Conservation (phyloP, 2,797 vertebrate genomes). For the Microctenopoma steveboyesi region DNA sequence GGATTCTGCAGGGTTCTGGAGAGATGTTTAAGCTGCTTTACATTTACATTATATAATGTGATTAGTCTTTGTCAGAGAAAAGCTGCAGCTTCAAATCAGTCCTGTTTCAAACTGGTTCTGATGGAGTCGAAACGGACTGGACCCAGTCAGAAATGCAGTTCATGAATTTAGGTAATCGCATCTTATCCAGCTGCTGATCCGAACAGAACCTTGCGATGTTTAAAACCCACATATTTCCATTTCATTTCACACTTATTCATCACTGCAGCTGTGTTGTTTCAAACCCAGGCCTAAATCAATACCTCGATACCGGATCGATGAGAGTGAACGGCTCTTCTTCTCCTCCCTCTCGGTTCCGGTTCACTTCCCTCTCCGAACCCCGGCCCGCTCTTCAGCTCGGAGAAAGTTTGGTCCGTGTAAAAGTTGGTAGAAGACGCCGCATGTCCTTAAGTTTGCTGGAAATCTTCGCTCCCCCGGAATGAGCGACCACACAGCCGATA, state of each 20-base stretch:
- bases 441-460: constrained; percentile 63
- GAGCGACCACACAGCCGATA: constrained; percentile 41
- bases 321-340: constrained; percentile 49
- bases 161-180: neutral
- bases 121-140: neutral
- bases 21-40: too few species aligned
- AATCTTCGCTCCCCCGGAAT: constrained; percentile 32
- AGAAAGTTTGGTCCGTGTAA: neutral
- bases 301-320: constrained; percentile 69
- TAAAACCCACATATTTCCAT: neutral
- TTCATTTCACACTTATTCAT: neutral
- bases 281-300: constrained; percentile 60
- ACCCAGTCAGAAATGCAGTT: neutral
- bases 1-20: too few species aligned
- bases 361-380: constrained; percentile 52
- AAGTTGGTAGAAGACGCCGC: constrained; percentile 60
- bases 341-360: constrained; percentile 4
- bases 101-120: neutral
- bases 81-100: too few species aligned
- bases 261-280: constrained; percentile 27
- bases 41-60: too few species aligned
- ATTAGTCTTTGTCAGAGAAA: too few species aligned
- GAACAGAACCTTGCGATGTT: too few species aligned
- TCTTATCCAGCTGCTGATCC: neutral
- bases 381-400: constrained; percentile 25